These are phyloP conservation scores for Ptiloglossa arizonensis DNA, from an alignment of 1,140 invertebrate genomes.

Conservation along the genomic window DNA sequence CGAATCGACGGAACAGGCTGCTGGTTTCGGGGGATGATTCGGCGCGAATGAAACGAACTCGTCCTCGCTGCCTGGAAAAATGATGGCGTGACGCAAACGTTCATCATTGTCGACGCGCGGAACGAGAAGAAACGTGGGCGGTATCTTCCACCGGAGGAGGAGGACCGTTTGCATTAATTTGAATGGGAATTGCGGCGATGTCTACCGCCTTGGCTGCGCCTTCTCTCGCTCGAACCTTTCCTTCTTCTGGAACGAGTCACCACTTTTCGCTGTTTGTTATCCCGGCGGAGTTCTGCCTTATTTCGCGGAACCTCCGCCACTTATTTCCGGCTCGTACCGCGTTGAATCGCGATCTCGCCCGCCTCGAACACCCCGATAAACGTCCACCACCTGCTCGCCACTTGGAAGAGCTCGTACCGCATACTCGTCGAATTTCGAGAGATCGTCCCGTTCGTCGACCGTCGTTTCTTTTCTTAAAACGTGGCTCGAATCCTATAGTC, in stretches of 20 bases:
- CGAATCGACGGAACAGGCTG: background rate
- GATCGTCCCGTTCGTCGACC: too few relatives aligned
- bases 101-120: constrained; percentile 54
- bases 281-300: constrained; percentile 35
- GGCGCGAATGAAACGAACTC: constrained; percentile 12
- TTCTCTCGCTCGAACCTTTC: constrained; percentile 11
- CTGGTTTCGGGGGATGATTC: constrained; percentile 11
- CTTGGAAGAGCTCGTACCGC: background rate
- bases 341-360: constrained; percentile 40
- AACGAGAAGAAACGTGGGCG: constrained; percentile 62
- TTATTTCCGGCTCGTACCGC: constrained; percentile 51
- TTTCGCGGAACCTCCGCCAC: constrained; percentile 28
- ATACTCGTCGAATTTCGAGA: background rate
- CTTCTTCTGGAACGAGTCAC: constrained; percentile 56
- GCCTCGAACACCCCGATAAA: constrained; percentile 41
- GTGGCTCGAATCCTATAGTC: too few relatives aligned
- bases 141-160: constrained; percentile 52
- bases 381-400: constrained; percentile 26
- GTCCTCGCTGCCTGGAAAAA: constrained; percentile 45
- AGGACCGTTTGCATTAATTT: constrained; percentile 74
- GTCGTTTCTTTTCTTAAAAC: too few relatives aligned
- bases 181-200: constrained; percentile 69
- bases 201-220: constrained; percentile 25
- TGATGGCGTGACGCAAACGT: constrained; percentile 62
- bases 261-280: constrained; percentile 67